A percentile compares a stretch with the other conserved stretches of the same genome.
These are phyloP conservation scores for Lutraria lutraria DNA, from an alignment of 2,888 invertebrate species.

Conservation along the genomic window DNA sequence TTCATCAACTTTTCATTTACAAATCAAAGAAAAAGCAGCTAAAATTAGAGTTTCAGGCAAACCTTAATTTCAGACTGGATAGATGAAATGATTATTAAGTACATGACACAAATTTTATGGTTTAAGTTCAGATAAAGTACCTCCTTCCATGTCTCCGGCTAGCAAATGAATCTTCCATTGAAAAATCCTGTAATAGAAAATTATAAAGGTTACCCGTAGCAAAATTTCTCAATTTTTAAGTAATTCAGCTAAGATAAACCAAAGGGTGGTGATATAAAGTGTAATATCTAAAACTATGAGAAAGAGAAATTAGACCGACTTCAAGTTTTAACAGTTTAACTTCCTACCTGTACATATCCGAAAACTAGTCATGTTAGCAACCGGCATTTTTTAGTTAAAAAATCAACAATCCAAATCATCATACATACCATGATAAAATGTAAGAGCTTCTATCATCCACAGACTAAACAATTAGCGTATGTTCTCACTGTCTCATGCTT, in stretches of 20 bases:
- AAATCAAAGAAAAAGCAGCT: no score
- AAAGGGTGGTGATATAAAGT: background rate
- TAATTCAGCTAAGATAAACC: background rate
- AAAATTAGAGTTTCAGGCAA: no score
- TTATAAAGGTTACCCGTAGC: no score
- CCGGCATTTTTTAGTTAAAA: background rate
- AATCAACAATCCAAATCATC: background rate
- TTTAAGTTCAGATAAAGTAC: slow-evolving; percentile 22
- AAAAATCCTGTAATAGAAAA: slow-evolving; percentile 52
- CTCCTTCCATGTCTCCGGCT: slow-evolving; percentile 56
- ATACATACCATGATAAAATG: background rate
- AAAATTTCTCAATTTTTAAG: background rate
- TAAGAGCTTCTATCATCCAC: background rate
- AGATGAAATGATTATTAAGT: no score
- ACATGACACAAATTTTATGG: background rate
- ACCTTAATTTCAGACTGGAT: no score
- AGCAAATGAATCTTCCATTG: slow-evolving; percentile 62
- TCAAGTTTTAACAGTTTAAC: background rate
- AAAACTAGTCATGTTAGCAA: background rate
- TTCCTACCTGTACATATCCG: background rate
- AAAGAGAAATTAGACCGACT: background rate
- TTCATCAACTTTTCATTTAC: no score
- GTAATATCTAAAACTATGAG: background rate
- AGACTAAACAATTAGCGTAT: background rate
- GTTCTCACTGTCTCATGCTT: background rate